These are phyloP conservation scores for Leptestheria dahalacensis DNA, from an alignment of 1,140 invertebrate species.

Conservation along the genomic window DNA sequence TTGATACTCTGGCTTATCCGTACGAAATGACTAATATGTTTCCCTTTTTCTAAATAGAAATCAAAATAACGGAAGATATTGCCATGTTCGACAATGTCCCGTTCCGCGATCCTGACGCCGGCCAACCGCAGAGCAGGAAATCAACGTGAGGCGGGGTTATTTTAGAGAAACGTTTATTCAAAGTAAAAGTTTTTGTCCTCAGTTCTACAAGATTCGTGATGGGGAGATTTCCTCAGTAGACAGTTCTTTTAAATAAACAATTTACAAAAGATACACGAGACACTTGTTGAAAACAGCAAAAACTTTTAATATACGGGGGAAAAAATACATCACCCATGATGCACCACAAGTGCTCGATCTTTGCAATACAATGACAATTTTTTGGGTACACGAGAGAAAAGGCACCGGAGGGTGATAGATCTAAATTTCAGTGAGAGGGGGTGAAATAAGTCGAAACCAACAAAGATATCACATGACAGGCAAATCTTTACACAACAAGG, in stretches of 20 bases:
- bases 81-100: conserved; percentile 6
- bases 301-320: too few relatives aligned
- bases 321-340: too few relatives aligned
- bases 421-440: not conserved
- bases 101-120: not conserved
- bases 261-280: too few relatives aligned
- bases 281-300: not conserved
- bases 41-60: not conserved
- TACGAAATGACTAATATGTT: too few relatives aligned
- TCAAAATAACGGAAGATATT: conserved; percentile 8
- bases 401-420: not conserved
- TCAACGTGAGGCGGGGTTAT: too few relatives aligned
- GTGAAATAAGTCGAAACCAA: not conserved
- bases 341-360: too few relatives aligned
- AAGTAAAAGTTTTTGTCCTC: too few relatives aligned
- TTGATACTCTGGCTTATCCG: not conserved
- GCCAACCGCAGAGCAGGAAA: too few relatives aligned
- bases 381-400: not conserved
- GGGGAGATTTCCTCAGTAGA: too few relatives aligned
- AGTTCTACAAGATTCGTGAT: too few relatives aligned
- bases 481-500: not conserved
- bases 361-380: not conserved
- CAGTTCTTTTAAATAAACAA: too few relatives aligned
- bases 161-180: too few relatives aligned
- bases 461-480: not conserved